Conservation (phyloP, 2,113 vertebrate genomes). For the Mus spicilegus region DNA sequence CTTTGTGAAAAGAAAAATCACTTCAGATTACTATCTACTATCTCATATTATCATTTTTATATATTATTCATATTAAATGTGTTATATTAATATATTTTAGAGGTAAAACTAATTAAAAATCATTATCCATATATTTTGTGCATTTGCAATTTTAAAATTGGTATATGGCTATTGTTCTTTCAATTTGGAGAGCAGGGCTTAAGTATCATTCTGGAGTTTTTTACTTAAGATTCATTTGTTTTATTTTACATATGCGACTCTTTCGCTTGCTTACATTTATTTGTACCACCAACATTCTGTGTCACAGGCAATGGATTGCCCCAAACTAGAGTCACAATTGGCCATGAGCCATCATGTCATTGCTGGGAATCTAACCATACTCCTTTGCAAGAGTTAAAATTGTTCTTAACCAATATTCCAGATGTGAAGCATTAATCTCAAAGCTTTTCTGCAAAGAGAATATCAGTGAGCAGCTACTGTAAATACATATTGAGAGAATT, state of each 20-base stretch:
- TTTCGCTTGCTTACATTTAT: not conserved
- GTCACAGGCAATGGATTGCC: fast-evolving
- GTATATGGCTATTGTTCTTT: not conserved
- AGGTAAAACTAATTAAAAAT: not conserved
- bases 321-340: not conserved
- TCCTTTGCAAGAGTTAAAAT: too few relatives aligned
- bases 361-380: too few relatives aligned
- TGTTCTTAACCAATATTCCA: not conserved
- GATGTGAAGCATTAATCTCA: not conserved
- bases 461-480: not conserved
- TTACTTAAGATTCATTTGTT: not conserved
- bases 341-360: too few relatives aligned
- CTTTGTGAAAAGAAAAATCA: too few relatives aligned
- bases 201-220: not conserved
- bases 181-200: not conserved
- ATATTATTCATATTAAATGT: not conserved
- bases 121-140: not conserved
- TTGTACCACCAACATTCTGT: fast-evolving
- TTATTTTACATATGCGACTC: not conserved
- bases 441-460: not conserved
- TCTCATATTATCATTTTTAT: not conserved
- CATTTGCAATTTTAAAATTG: not conserved
- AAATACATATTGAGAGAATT: not conserved
- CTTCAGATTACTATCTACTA: not conserved
- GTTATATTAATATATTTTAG: not conserved